Evolutionary conservation across 2,113 vertebrate genomes (phyloP).

Genomic region (Naja naja): DNA sequence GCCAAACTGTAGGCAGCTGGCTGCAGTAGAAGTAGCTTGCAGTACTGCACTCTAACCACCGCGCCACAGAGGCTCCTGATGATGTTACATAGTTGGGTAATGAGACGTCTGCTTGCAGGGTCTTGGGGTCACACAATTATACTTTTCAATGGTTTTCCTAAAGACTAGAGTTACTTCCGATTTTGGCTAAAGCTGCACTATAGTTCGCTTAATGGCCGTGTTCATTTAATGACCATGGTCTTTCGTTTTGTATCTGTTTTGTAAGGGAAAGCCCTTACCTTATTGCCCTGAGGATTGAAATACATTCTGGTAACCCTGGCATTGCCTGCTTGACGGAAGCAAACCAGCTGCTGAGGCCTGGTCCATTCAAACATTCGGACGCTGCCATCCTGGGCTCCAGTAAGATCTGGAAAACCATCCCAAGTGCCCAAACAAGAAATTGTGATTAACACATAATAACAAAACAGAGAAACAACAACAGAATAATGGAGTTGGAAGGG

Average conservation of each 20-base stretch:
- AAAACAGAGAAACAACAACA: not conserved
- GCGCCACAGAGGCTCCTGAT: not conserved
- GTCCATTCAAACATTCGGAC: slow-evolving; percentile 99
- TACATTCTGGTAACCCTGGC: slow-evolving; percentile 94
- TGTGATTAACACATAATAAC: not conserved
- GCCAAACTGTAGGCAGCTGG: no score
- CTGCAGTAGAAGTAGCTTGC: no score
- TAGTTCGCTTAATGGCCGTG: not conserved
- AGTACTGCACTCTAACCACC: no score
- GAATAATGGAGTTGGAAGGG: not conserved
- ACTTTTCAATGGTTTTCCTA: not conserved
- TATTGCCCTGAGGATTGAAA: slow-evolving; percentile 97
- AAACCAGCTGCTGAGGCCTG: slow-evolving; percentile 92
- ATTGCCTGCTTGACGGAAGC: slow-evolving; percentile 94
- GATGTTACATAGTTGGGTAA: not conserved
- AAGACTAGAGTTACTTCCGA: not conserved
- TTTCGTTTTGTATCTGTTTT: not conserved
- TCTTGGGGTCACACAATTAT: not conserved
- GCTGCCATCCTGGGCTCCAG: slow-evolving; percentile 95
- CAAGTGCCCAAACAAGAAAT: not conserved
- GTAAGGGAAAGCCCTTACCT: slow-evolving; percentile 65
- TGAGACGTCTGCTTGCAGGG: not conserved
- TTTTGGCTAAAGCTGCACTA: not conserved
- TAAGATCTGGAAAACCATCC: slow-evolving; percentile 80
- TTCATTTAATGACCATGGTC: not conserved